These are phyloP conservation scores for Hedya salicella DNA, from an alignment of 2,888 invertebrate genomes.

Conservation along the genomic window DNA sequence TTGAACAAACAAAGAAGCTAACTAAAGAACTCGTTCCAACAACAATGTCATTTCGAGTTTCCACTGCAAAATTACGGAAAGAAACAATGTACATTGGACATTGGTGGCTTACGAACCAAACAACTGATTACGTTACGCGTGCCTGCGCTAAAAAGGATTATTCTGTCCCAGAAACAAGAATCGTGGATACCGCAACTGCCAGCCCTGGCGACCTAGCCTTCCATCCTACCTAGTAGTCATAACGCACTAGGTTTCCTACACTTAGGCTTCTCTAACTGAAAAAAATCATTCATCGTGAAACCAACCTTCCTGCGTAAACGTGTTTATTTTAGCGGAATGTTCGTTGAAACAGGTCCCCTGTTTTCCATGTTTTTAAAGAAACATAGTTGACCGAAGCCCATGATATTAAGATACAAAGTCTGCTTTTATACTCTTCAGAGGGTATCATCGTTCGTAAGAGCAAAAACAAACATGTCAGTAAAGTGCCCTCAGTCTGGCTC, in stretches of 20 bases:
- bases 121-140: constrained; percentile 19
- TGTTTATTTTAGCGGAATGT: constrained; percentile 11
- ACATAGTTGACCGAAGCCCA: constrained; percentile 15
- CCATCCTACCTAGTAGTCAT: background rate
- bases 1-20: constrained; percentile 1
- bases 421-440: constrained; percentile 19
- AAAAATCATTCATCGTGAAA: constrained; percentile 11
- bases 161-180: constrained; percentile 15
- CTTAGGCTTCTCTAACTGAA: constrained; percentile 13
- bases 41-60: constrained; percentile 6
- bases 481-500: constrained; percentile 19
- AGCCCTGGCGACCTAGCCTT: background rate
- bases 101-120: constrained; percentile 29
- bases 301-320: background rate
- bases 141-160: constrained; percentile 28
- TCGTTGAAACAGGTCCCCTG: constrained; percentile 14
- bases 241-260: constrained; percentile 2
- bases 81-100: constrained; percentile 31
- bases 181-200: constrained; percentile 28
- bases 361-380: constrained; percentile 19
- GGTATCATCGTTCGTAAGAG: background rate
- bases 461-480: constrained; percentile 29
- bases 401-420: constrained; percentile 32
- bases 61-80: constrained; percentile 7
- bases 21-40: constrained; percentile 15